Conservation (phyloP, 2,797 vertebrate species). For the Trematomus bernacchii region DNA sequence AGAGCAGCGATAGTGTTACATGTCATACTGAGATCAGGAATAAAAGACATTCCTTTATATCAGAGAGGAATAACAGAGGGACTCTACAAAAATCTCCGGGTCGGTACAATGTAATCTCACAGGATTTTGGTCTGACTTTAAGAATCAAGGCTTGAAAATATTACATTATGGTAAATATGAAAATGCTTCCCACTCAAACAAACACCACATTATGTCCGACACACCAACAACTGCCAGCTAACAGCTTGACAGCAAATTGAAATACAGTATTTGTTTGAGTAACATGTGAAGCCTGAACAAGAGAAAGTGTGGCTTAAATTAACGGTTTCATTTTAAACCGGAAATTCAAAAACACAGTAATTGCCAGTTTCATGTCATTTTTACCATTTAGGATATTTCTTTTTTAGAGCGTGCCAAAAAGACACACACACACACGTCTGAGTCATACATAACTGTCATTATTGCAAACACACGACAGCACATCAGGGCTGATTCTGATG, state of each 20-base stretch:
- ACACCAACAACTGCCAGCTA: not conserved
- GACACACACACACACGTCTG: not conserved
- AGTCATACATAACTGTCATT: constrained; percentile 14
- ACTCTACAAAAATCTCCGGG: not conserved
- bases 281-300: not conserved
- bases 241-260: constrained; percentile 8
- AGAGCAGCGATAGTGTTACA: not conserved
- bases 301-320: not conserved
- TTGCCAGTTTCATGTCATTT: constrained; percentile 22
- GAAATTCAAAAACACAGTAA: constrained; percentile 9
- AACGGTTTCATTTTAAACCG: constrained; percentile 8
- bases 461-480: constrained; percentile 10
- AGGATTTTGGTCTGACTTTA: not conserved
- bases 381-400: constrained; percentile 18
- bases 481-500: constrained; percentile 1
- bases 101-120: not conserved
- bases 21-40: not conserved
- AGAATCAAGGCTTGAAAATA: not conserved
- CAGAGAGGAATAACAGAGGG: not conserved
- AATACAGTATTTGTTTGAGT: not conserved
- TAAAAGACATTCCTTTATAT: not conserved
- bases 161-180: not conserved
- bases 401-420: constrained; percentile 7
- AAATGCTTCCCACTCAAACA: not conserved
- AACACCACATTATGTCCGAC: not conserved